Percentiles rank a stretch among this genome's conserved stretches.
Conservation (phyloP, 1,140 invertebrate genomes). For the Drosophila gunungcola region DNA sequence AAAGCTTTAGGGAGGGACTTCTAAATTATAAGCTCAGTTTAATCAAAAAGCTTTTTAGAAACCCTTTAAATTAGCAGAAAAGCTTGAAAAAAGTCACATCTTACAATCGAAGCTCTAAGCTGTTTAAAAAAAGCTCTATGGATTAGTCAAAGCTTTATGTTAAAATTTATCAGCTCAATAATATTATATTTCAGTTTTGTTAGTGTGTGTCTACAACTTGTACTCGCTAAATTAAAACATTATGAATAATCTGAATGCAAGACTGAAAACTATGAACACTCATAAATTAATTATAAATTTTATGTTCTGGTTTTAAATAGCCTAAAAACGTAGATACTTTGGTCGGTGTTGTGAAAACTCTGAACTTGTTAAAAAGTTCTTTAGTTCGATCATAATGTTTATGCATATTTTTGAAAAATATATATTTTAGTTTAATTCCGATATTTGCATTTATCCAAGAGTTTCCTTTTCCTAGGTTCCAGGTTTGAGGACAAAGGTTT, state of each 20-base stretch:
- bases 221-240: not conserved
- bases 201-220: not conserved
- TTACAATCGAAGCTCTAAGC: constrained; percentile 1
- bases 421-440: no score
- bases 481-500: no score
- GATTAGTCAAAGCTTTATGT: constrained; percentile 9
- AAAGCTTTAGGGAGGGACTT: not conserved
- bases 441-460: not conserved
- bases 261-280: not conserved
- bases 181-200: not conserved
- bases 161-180: not conserved
- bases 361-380: not conserved
- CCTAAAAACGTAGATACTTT: not conserved
- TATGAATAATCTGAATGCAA: constrained; percentile 6
- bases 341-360: no score
- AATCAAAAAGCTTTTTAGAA: constrained; percentile 3
- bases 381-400: not conserved
- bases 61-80: constrained; percentile 7
- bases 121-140: constrained; percentile 10
- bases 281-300: not conserved
- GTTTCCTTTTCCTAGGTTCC: not conserved
- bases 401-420: no score
- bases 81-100: constrained; percentile 2
- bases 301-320: constrained; percentile 2
- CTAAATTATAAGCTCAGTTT: not conserved